A percentile compares a stretch with the other conserved stretches of the same genome.
These are phyloP conservation scores for Amphibalanus amphitrite DNA, from an alignment of 1,140 invertebrate species.

Conservation along the genomic window DNA sequence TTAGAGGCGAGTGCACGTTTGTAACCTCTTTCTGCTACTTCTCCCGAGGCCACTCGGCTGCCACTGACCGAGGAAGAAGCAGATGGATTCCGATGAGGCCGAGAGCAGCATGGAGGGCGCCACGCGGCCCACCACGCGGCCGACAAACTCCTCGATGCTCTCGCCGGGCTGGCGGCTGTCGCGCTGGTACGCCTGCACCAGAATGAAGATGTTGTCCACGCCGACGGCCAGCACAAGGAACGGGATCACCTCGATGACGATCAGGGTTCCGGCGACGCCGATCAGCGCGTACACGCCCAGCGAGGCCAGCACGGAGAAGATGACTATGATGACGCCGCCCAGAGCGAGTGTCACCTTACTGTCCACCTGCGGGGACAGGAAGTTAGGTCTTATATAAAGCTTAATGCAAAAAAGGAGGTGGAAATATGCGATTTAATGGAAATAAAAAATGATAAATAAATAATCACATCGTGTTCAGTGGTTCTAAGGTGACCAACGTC, in stretches of 20 bases:
- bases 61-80: slow-evolving; percentile 59
- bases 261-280: slow-evolving; percentile 73
- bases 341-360: slow-evolving; percentile 66
- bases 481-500: too few species aligned
- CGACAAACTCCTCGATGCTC: slow-evolving; percentile 42
- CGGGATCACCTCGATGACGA: slow-evolving; percentile 89
- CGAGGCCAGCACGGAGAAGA: slow-evolving; percentile 58
- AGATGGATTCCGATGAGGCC: slow-evolving; percentile 61
- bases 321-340: slow-evolving; percentile 62
- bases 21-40: too few species aligned
- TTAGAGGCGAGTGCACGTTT: too few species aligned
- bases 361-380: slow-evolving; percentile 37
- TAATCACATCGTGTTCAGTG: not conserved
- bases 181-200: slow-evolving; percentile 40
- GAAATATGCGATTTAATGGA: not conserved
- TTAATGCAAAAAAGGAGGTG: not conserved
- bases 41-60: not conserved
- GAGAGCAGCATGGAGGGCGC: slow-evolving; percentile 80
- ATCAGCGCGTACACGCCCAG: slow-evolving; percentile 85
- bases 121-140: slow-evolving; percentile 52
- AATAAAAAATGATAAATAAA: not conserved
- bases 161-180: slow-evolving; percentile 38
- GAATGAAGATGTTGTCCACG: slow-evolving; percentile 97
- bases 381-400: not conserved
- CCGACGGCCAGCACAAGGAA: slow-evolving; percentile 95